Evolutionary conservation across 2,888 invertebrate species (phyloP).

Genomic region (Chymomyza amoena): DNA sequence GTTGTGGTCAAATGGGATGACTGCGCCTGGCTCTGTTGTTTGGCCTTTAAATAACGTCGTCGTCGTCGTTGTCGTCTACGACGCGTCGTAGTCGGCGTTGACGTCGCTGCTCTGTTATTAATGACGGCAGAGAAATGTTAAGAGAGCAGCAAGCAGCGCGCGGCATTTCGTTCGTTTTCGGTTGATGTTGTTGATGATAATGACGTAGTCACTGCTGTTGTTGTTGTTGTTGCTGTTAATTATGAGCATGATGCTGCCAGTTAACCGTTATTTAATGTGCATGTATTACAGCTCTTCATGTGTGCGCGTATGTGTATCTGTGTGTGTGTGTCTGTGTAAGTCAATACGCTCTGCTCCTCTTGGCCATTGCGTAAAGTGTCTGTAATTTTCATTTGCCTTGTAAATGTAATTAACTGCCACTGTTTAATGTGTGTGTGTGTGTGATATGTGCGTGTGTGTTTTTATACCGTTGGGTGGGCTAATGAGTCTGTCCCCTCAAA

Average conservation of each 20-base stretch:
- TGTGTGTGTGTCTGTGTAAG: background rate
- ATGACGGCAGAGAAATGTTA: slow-evolving; percentile 49
- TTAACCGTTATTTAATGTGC: slow-evolving; percentile 67
- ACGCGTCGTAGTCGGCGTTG: slow-evolving; percentile 3
- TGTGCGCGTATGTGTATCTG: slow-evolving; percentile 25
- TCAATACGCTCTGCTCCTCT: background rate
- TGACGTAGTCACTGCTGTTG: slow-evolving; percentile 5
- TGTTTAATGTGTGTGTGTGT: slow-evolving; percentile 27
- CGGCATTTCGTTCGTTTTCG: slow-evolving; percentile 22
- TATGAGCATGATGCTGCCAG: slow-evolving; percentile 54
- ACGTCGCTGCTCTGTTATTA: slow-evolving; percentile 58
- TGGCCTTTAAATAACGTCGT: slow-evolving; percentile 22
- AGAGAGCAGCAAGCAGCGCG: slow-evolving; percentile 9
- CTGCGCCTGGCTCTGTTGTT: slow-evolving; percentile 23
- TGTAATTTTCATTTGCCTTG: slow-evolving; percentile 58
- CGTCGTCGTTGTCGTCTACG: slow-evolving; percentile 39
- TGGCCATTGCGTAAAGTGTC: slow-evolving; percentile 32
- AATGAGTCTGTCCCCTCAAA: background rate
- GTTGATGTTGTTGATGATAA: slow-evolving; percentile 10
- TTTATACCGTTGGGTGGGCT: background rate
- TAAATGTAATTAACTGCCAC: slow-evolving; percentile 70
- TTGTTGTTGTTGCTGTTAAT: slow-evolving; percentile 40
- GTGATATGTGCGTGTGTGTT: slow-evolving; percentile 16
- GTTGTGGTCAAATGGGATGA: slow-evolving; percentile 19
- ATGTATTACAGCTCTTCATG: slow-evolving; percentile 26